Evolutionary conservation across 2,888 invertebrate genomes (phyloP).

Genomic region (Rutpela maculata): DNA sequence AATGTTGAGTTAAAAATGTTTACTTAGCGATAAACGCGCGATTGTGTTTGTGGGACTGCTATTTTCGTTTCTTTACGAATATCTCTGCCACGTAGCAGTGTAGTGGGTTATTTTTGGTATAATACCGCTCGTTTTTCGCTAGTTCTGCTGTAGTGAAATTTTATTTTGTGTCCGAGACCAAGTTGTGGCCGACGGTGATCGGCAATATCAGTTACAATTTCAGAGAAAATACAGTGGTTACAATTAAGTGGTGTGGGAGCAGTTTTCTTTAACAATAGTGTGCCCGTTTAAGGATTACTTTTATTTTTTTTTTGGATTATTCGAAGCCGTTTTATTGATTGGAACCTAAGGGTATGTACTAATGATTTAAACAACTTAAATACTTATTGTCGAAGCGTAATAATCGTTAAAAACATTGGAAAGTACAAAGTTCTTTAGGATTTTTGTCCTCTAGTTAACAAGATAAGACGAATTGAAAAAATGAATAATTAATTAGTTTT

Average conservation of each 20-base stretch:
- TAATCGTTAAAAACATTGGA: not conserved
- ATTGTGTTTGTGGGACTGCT: slow-evolving; percentile 63
- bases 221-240: not conserved
- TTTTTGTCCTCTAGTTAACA: not conserved
- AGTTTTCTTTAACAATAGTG: slow-evolving; percentile 41
- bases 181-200: slow-evolving; percentile 47
- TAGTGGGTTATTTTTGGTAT: slow-evolving; percentile 62
- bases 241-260: slow-evolving; percentile 22
- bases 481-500: no score
- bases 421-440: not conserved
- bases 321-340: slow-evolving; percentile 39
- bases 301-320: slow-evolving; percentile 48
- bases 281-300: slow-evolving; percentile 40
- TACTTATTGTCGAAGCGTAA: not conserved
- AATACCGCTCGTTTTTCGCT: slow-evolving; percentile 54
- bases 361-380: not conserved
- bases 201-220: slow-evolving; percentile 37
- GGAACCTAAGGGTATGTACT: slow-evolving; percentile 39
- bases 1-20: slow-evolving; percentile 59
- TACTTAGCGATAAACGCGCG: slow-evolving; percentile 64
- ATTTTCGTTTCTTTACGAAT: slow-evolving; percentile 61
- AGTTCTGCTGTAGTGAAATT: slow-evolving; percentile 49
- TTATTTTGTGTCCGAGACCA: slow-evolving; percentile 45
- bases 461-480: not conserved
- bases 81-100: slow-evolving; percentile 64